Conservation (phyloP, 2,113 vertebrate species). For the Bubalus kerabau region DNA sequence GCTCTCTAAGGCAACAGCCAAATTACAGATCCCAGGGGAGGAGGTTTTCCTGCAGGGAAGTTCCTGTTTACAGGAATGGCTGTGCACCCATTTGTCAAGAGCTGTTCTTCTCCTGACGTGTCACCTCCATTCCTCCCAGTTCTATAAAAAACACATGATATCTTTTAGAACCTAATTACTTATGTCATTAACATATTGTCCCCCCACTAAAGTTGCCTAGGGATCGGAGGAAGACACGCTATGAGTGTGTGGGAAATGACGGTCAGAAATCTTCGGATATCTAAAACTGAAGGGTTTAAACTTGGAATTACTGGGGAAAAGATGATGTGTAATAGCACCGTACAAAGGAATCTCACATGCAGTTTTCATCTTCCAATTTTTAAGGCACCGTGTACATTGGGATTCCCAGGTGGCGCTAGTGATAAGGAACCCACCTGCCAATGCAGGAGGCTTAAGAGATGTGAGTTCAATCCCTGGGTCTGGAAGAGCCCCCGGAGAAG, state of each 20-base stretch:
- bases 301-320: neutral
- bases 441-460: neutral
- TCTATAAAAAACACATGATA: neutral
- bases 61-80: conserved; percentile 56
- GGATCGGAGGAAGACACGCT: neutral
- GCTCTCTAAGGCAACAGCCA: conserved; percentile 60
- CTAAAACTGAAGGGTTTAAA: neutral
- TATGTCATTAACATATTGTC: conserved; percentile 26
- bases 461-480: neutral
- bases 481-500: neutral
- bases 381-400: neutral
- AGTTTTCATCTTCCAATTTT: neutral
- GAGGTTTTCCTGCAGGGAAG: conserved; percentile 50
- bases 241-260: neutral
- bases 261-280: neutral
- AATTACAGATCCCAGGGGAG: conserved; percentile 21
- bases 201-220: neutral
- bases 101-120: conserved; percentile 15
- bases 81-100: conserved; percentile 43
- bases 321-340: accelerated
- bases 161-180: conserved; percentile 38
- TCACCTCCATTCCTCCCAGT: conserved; percentile 18
- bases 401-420: neutral
- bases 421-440: neutral
- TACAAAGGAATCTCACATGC: neutral